Evolutionary conservation across 2,797 vertebrate genomes (phyloP).

Genomic region (Enteromius radiatus): DNA sequence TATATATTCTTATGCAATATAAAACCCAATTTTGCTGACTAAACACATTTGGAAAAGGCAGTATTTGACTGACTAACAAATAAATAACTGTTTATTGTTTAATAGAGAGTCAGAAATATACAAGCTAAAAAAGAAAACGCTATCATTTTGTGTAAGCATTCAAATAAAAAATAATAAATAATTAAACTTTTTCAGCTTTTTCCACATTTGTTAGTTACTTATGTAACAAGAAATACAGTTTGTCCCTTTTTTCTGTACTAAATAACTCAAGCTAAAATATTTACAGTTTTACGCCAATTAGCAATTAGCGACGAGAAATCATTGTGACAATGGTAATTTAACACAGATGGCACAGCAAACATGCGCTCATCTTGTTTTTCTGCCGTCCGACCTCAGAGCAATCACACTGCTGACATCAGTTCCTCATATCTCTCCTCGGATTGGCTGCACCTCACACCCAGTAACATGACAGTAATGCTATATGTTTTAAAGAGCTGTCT

Average conservation of each 20-base stretch:
- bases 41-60: neutral
- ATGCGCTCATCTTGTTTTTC: conserved; percentile 13
- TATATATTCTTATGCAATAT: neutral
- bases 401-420: conserved; percentile 60
- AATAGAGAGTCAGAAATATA: neutral
- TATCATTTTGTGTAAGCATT: neutral
- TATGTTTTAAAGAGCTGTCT: conserved; percentile 45
- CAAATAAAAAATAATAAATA: neutral
- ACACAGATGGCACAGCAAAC: conserved; percentile 56
- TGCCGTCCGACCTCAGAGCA: neutral
- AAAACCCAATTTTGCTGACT: neutral
- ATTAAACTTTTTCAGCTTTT: neutral
- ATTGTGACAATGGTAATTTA: conserved; percentile 53
- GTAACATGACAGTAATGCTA: conserved; percentile 61
- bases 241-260: conserved; percentile 3
- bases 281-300: conserved; percentile 50
- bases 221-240: neutral
- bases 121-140: neutral
- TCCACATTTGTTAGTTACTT: neutral
- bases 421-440: conserved; percentile 37
- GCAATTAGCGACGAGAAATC: conserved; percentile 40
- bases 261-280: conserved; percentile 39
- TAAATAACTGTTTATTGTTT: neutral
- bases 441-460: conserved; percentile 61
- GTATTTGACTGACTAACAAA: neutral